phyloP scores from a whole-genome alignment of 2,113 vertebrate genomes.

The Cygnus buccinator region DNA sequence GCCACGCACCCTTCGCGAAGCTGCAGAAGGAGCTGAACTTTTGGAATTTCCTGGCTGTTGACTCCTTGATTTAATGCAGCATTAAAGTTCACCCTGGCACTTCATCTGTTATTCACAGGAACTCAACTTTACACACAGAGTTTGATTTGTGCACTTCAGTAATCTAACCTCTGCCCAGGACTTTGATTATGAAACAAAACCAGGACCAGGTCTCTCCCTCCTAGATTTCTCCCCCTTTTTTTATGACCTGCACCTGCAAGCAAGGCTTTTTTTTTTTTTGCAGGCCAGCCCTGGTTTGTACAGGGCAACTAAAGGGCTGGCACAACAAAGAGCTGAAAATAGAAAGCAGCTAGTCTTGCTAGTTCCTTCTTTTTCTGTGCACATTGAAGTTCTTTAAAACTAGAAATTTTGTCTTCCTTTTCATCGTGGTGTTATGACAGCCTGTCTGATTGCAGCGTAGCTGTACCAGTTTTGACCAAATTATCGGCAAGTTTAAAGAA shows the following conservation, averaged over 20 bases:
- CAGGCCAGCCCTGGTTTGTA: background rate
- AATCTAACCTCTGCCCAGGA: background rate
- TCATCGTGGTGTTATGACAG: background rate
- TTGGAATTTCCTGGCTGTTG: background rate
- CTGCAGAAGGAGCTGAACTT: background rate
- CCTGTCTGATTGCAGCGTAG: background rate
- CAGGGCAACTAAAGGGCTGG: background rate
- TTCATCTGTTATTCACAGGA: background rate
- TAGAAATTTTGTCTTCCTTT: background rate
- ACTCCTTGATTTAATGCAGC: background rate
- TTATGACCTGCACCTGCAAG: background rate
- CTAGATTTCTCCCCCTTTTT: accelerated
- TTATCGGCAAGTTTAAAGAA: background rate
- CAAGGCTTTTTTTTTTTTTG: background rate
- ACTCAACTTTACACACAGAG: background rate
- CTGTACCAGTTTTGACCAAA: background rate
- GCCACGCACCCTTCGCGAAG: background rate
- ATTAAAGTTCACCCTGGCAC: background rate
- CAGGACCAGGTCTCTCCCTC: background rate
- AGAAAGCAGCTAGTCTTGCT: background rate
- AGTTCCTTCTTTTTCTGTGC: background rate
- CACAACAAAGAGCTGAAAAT: background rate
- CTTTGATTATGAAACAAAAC: background rate
- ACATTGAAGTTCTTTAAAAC: background rate
- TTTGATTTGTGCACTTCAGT: background rate